These are phyloP conservation scores for Otolemur garnettii DNA, from an alignment of 2,113 vertebrate species.

Conservation along the genomic window DNA sequence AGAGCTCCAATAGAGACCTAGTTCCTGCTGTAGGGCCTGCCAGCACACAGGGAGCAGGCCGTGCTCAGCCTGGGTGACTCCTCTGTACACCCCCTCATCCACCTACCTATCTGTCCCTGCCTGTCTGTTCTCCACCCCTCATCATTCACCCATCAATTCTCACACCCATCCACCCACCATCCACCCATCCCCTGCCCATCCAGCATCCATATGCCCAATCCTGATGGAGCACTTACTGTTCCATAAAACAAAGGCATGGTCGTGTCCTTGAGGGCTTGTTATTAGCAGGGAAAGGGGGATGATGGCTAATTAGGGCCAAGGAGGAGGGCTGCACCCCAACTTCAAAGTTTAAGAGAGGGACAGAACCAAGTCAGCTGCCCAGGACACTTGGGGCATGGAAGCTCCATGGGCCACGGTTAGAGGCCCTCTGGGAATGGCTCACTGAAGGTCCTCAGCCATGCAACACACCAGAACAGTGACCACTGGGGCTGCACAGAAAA, in stretches of 20 bases:
- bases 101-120: too few species aligned
- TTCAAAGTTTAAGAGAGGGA: background rate
- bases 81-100: background rate
- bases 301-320: background rate
- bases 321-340: background rate
- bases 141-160: background rate
- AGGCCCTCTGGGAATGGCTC: background rate
- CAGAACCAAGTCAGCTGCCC: background rate
- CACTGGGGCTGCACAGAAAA: background rate
- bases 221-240: background rate
- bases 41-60: background rate
- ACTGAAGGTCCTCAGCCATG: background rate
- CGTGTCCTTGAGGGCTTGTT: background rate
- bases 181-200: background rate
- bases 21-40: constrained; percentile 87
- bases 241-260: background rate
- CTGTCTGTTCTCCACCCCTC: too few species aligned
- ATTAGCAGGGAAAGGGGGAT: background rate
- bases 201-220: fast-evolving
- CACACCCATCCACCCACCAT: too few species aligned
- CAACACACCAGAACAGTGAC: background rate
- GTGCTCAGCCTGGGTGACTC: background rate
- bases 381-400: fast-evolving
- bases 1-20: constrained; percentile 80
- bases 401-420: background rate